Evolutionary conservation across 2,113 vertebrate species (phyloP).

Genomic region (Raja brachyura): DNA sequence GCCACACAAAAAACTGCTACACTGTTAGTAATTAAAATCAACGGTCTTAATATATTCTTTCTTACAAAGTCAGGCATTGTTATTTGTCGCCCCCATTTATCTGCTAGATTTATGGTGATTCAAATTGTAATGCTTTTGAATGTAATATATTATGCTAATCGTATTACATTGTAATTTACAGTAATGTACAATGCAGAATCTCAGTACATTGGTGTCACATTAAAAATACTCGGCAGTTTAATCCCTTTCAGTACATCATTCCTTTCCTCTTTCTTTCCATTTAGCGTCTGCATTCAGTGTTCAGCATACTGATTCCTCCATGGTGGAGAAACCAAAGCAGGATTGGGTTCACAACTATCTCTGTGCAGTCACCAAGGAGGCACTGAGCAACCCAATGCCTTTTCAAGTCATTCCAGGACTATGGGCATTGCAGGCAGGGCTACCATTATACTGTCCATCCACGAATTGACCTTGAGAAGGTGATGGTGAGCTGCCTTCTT

Average conservation of each 20-base stretch:
- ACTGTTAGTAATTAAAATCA: background rate
- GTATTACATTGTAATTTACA: background rate
- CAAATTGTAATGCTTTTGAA: background rate
- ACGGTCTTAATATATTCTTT: background rate
- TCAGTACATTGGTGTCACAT: background rate
- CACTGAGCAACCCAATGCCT: no score
- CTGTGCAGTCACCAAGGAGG: no score
- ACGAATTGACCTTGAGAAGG: no score
- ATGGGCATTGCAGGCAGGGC: no score
- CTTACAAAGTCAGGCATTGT: background rate
- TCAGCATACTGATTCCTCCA: no score
- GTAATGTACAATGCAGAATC: background rate
- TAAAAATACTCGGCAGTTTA: background rate
- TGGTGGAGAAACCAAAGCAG: no score
- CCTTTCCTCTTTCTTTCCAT: background rate
- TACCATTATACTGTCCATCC: no score
- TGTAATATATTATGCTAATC: conserved; percentile 22
- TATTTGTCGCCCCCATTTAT: background rate
- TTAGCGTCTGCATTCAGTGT: background rate
- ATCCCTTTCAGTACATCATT: background rate
- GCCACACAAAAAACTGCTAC: no score
- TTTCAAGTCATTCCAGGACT: no score
- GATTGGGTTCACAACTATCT: no score
- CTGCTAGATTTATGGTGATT: background rate
- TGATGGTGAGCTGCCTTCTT: no score